Base-by-base conservation (phyloP, 2,888 invertebrate genomes). In the Julus scanicus region DNA sequence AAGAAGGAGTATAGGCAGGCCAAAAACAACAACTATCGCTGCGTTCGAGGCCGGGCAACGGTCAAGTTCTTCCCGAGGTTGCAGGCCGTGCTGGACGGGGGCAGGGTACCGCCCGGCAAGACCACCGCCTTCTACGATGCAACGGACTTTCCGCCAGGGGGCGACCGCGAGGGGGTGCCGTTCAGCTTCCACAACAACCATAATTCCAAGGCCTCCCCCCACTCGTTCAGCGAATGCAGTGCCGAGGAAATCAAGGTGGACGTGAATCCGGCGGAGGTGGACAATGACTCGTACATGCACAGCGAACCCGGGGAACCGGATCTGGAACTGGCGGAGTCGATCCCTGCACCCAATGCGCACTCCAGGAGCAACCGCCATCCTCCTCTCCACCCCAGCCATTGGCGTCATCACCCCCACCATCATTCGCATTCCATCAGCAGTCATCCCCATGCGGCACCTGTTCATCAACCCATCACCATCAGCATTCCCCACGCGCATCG, bases 221-320 rank as follows among this genome's bases (percentile, higher is more conserved):
- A 71, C 29, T 86, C 86, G 13, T 88, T 71, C 86, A 57, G 63
- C 86, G 88, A 86, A 11, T 88, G 44, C 48, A 86, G 57, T 29
- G 20, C 88, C n/a, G 88, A 88, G 40, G 88, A 88, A 57, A 88
- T 88, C 86, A 88, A 88, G 63, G 86, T 87, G 39, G 88, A 88
- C 29, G 86, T 88, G 39, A 88, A 88, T 85, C 88, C 88, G 20
- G 86, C 88, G 2, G 88, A 88, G 29, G 86, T 88, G 53, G 86
- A 88, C 85, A 88, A 86, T 39, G 86, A 88, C 84, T 44, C 84
- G 0, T 88, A 48, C 53, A 84, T 44, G 44, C 44, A 48, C 88
- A 84, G 44, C 53, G 88, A 29, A 37, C 80, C 44, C 29, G 88
- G 53, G 9, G 88, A 84, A 48, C 71, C 13, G 37, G 84, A 49